Base-by-base conservation (phyloP, 2,888 invertebrate genomes). In the Cerastoderma edule region DNA sequence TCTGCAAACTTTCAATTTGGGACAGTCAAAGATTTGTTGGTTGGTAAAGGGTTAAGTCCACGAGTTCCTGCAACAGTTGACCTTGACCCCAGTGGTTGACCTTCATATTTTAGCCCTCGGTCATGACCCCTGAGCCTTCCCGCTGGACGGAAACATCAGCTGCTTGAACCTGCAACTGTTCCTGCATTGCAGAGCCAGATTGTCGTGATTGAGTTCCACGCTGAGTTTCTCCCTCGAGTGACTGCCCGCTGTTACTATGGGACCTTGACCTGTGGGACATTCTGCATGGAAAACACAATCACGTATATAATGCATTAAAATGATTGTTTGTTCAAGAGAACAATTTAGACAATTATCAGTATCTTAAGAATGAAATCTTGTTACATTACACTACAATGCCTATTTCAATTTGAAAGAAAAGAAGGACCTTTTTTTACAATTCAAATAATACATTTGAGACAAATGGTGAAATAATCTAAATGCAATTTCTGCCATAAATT, bases 211-310 rank as follows among this genome's bases (percentile, higher is more conserved):
- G 72, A n/a, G 64, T 50, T 24, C 57, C 48, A 54, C 78, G 57
- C 13, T 65, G 75, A 16, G 48, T 73, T 27, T 78, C 80, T 19
- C 72, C 80, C 35, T 71, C 80, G n/a, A 85, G 60, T 22, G 85
- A 83, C 10, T 81, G 57, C 57, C 83, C 71, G 60, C 84, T 84
- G 60, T 73, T 75, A 48, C 79, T 82, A 27, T 74, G 75, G 54
- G 78, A 67, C 56, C 69, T 44, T 65, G 80, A 80, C 64, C 76
- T 67, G 13, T 80, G 71, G 8, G 80, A 76, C 68, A 80, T 64
- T 39, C 82, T 81, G 35, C n/a, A 68, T n/a, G n/a, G n/a, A n/a
- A n/a, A n/a, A n/a, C n/a, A n/a, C n/a, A n/a, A n/a, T n/a, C n/a
- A n/a, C n/a, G n/a, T n/a, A n/a, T n/a, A n/a, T n/a, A n/a, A n/a